Evolutionary conservation across 2,888 invertebrate species (phyloP).

Genomic region (Resseliella maxima): DNA sequence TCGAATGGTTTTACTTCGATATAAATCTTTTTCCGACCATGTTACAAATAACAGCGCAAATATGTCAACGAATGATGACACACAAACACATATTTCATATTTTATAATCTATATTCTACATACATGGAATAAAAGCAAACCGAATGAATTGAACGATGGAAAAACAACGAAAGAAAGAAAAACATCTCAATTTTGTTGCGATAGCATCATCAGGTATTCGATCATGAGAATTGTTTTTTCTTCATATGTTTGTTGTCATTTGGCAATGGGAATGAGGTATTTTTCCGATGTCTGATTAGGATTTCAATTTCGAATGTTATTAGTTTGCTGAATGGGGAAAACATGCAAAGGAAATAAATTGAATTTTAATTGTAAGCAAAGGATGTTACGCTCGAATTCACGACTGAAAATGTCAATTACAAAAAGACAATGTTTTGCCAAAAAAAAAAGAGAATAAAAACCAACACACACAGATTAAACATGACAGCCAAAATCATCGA

Average conservation of each 20-base stretch:
- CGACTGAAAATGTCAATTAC: neutral
- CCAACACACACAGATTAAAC: neutral
- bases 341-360: slow-evolving; percentile 7
- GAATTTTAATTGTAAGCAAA: slow-evolving; percentile 2
- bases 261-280: neutral
- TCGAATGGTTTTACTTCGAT: neutral
- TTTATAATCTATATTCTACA: too few relatives aligned
- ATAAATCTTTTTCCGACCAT: slow-evolving; percentile 1
- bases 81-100: slow-evolving; percentile 19
- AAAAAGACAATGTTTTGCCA: neutral
- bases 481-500: slow-evolving; percentile 39
- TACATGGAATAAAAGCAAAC: too few relatives aligned
- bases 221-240: neutral
- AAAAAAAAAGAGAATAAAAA: too few relatives aligned
- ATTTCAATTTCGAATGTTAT: neutral
- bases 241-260: neutral
- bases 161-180: neutral
- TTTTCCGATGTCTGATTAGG: neutral
- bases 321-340: neutral
- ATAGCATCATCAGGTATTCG: neutral
- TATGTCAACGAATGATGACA: slow-evolving; percentile 11
- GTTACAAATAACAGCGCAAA: slow-evolving; percentile 11
- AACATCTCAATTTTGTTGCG: neutral
- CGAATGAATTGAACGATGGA: neutral
- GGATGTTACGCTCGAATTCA: neutral